Conservation (phyloP, 2,113 vertebrate genomes). For the Dolichallabes microphthalmus region DNA sequence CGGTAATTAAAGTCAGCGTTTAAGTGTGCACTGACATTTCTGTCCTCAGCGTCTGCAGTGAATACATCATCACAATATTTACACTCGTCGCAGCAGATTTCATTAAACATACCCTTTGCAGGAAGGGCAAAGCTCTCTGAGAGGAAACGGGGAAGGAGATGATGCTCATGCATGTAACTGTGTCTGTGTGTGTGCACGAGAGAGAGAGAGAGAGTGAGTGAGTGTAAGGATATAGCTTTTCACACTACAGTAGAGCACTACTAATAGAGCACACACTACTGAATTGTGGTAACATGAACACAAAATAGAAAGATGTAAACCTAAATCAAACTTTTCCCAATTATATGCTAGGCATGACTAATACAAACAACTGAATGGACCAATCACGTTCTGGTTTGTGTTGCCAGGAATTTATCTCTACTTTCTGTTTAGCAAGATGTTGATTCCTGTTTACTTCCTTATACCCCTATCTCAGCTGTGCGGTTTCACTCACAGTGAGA, state of each 20-base stretch:
- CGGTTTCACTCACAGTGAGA: too few species aligned
- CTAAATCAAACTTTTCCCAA: background rate
- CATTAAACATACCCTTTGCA: background rate
- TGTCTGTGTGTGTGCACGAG: background rate
- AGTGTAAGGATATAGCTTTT: background rate
- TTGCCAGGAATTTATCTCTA: too few species aligned
- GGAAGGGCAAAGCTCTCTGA: background rate
- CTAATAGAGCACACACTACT: background rate
- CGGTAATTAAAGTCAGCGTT: slow-evolving; percentile 16
- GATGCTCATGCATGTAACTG: background rate
- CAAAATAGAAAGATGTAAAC: background rate
- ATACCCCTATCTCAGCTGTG: too few species aligned
- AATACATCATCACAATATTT: background rate
- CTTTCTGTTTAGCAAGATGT: too few species aligned
- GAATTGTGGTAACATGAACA: background rate
- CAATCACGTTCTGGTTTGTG: background rate
- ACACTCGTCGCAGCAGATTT: background rate
- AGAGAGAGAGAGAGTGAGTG: too few species aligned
- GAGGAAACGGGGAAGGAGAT: background rate
- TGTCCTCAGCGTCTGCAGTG: background rate
- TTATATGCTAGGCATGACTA: background rate
- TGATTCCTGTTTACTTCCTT: too few species aligned
- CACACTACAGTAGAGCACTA: background rate
- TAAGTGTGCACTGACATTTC: slow-evolving; percentile 55
- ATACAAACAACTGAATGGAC: background rate